Evolutionary conservation across 2,797 vertebrate genomes (phyloP), one percentile per base, ranked within the genome.

Genomic region (Tamandua tetradactyla): DNA sequence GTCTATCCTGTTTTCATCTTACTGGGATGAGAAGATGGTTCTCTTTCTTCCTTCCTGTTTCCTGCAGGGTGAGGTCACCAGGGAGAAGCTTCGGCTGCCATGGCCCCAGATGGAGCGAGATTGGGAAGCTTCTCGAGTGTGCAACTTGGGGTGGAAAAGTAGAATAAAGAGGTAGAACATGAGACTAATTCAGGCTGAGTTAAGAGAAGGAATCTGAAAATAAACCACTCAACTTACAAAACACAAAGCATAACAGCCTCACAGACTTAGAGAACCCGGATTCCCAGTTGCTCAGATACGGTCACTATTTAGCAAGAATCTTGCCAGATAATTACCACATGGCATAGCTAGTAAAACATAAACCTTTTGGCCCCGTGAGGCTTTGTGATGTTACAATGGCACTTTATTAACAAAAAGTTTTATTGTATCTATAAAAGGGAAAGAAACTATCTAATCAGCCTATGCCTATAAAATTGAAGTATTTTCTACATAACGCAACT

Each of bases 131-230:
- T 91, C 71, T 83, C 20, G 78, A 55, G 44, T 18, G 23, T 66
- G 42, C 0, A 0, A 47, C 8, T 3, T 3, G 2, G 32, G 0
- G 1, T 27, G 10, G 12, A 47, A 7, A 44, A 44, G 35, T 11
- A 27, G 82, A 93, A 49, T 79, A 95, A 92, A 61, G 57, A 74
- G 35, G 44, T 86, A 92, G 91, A 94, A 82, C 14, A 47, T 35
- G 84, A 94, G 96, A 96, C 55, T 22, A 93, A 37, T 2, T 49
- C 85, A 68, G 13, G 82, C 27, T 11, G 42, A 44, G 59, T n/a
- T 87, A 47, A 97, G 86, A 90, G 88, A 90, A 94, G 37, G 87
- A 88, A 80, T 96, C 96, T 80, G 44, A 84, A 72, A 96, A 90
- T 35, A 91, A 94, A 35, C 49, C 64, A 71, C 17, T 86, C 30